phyloP scores from a whole-genome alignment of 2,797 vertebrate genomes.

The Mastacembelus armatus region DNA sequence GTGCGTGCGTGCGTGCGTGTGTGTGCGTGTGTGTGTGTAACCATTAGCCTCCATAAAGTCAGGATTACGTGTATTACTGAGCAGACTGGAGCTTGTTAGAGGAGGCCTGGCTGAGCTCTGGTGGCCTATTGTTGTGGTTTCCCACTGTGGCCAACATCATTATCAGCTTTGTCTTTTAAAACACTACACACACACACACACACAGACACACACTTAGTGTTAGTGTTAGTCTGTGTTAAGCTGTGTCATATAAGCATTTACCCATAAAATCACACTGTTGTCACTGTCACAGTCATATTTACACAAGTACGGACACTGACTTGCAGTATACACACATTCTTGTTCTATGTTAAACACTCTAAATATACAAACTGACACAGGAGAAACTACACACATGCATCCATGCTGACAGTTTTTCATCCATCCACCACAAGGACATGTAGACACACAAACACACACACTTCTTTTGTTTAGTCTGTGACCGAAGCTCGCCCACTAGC shows the following conservation, averaged over 20 bases:
- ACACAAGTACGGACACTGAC: not conserved
- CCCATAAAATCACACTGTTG: slow-evolving; percentile 25
- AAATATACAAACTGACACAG: not conserved
- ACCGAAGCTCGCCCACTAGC: slow-evolving; percentile 63
- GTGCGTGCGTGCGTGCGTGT: slow-evolving; percentile 21
- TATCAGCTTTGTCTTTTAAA: slow-evolving; percentile 71
- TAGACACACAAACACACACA: slow-evolving; percentile 7
- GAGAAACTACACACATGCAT: slow-evolving; percentile 6
- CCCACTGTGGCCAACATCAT: slow-evolving; percentile 67
- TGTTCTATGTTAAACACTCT: slow-evolving; percentile 11
- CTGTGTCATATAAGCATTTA: slow-evolving; percentile 13
- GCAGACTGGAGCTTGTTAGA: slow-evolving; percentile 67
- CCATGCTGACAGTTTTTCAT: slow-evolving; percentile 5
- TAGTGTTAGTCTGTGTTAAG: slow-evolving; percentile 10
- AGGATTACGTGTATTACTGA: slow-evolving; percentile 59
- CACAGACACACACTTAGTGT: slow-evolving; percentile 16
- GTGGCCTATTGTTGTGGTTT: slow-evolving; percentile 71
- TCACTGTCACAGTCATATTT: not conserved
- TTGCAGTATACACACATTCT: slow-evolving; percentile 2
- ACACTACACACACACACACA: slow-evolving; percentile 31
- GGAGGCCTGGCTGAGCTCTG: slow-evolving; percentile 58
- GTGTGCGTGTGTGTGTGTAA: slow-evolving; percentile 34
- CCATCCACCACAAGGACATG: not conserved
- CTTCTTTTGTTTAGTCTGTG: slow-evolving; percentile 64
- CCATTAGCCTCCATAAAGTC: slow-evolving; percentile 56